Evolutionary conservation across 2,888 invertebrate species (phyloP).

Genomic region (Ophraella communa): DNA sequence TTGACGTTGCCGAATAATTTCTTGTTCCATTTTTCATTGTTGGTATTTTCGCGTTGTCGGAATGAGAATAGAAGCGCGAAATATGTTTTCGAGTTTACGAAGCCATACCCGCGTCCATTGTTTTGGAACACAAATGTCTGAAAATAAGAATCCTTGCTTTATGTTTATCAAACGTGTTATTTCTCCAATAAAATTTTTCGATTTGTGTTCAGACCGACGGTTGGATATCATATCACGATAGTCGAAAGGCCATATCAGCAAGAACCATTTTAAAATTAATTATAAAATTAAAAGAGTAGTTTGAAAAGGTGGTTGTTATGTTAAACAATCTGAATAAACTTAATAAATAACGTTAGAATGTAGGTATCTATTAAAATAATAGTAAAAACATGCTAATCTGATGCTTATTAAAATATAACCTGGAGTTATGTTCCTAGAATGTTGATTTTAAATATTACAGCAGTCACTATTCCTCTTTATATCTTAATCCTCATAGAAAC

Average conservation of each 20-base stretch:
- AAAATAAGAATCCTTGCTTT: constrained; percentile 34
- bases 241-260: constrained; percentile 4
- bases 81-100: constrained; percentile 1
- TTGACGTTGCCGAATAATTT: constrained; percentile 20
- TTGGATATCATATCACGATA: constrained; percentile 45
- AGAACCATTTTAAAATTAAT: neutral
- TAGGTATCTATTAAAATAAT: too few relatives aligned
- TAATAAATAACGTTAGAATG: too few relatives aligned
- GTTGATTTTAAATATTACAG: too few relatives aligned
- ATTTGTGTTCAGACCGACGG: constrained; percentile 34
- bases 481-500: too few relatives aligned
- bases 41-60: constrained; percentile 7
- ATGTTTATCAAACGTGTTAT: constrained; percentile 38
- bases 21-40: constrained; percentile 22
- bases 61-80: constrained; percentile 11
- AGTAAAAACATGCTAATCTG: too few relatives aligned
- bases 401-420: too few relatives aligned
- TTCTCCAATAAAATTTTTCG: constrained; percentile 46
- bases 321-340: too few relatives aligned
- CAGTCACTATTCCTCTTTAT: too few relatives aligned
- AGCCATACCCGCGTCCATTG: neutral
- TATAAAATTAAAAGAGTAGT: too few relatives aligned
- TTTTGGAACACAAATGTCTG: constrained; percentile 33
- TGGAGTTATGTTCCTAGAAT: too few relatives aligned
- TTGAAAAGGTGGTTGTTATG: too few relatives aligned